A percentile compares a stretch with the other conserved stretches of the same genome.
Evolutionary conservation across 2,888 invertebrate genomes (phyloP).

Genomic region (Auanema freiburgensis): DNA sequence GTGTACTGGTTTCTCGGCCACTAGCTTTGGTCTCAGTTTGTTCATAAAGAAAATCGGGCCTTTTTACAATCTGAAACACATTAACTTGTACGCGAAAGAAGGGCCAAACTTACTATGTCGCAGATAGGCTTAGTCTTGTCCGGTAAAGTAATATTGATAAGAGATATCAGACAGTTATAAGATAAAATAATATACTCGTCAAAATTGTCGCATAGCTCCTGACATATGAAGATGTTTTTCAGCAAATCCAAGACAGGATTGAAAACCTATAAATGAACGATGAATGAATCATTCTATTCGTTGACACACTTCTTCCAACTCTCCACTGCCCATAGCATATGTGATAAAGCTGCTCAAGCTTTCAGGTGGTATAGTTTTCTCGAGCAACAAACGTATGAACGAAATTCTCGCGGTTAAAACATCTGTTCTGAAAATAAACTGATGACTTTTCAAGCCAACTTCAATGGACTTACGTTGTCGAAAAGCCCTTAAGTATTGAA

Average conservation of each 20-base stretch:
- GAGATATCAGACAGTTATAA: constrained; percentile 13
- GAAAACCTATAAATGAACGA: constrained; percentile 30
- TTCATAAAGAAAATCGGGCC: constrained; percentile 27
- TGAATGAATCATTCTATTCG: too few species aligned
- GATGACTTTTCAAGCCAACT: too few species aligned
- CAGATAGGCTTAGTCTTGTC: constrained; percentile 25
- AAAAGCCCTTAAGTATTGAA: too few species aligned
- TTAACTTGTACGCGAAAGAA: not conserved
- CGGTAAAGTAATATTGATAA: constrained; percentile 24
- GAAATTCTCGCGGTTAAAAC: too few species aligned
- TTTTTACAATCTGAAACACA: constrained; percentile 21
- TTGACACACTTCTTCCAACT: constrained; percentile 8
- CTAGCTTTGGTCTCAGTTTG: constrained; percentile 67
- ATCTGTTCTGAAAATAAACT: too few species aligned
- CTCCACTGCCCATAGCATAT: not conserved
- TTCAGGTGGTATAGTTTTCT: too few species aligned
- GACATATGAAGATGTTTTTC: constrained; percentile 13
- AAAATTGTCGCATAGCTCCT: constrained; percentile 23
- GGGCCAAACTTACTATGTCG: constrained; percentile 14
- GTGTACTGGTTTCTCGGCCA: constrained; percentile 83
- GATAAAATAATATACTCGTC: constrained; percentile 19
- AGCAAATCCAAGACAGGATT: constrained; percentile 42
- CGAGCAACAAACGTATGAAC: too few species aligned
- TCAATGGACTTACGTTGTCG: too few species aligned
- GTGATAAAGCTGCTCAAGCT: too few species aligned